Conservation (phyloP, 1,140 invertebrate species). For the Leucophenga varia region DNA sequence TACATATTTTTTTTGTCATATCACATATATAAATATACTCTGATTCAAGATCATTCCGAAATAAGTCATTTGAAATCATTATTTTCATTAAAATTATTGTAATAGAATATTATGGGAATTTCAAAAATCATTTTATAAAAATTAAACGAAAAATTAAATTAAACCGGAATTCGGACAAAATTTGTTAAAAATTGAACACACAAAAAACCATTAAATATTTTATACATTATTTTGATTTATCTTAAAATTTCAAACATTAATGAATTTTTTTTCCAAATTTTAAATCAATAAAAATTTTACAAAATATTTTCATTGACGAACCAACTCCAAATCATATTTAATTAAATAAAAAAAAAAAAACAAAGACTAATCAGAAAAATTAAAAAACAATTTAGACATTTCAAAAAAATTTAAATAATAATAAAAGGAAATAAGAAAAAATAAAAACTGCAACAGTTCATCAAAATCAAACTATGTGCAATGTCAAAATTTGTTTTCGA, state of each 20-base stretch:
- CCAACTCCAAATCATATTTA: constrained; percentile 3
- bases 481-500: constrained; percentile 97
- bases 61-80: no score
- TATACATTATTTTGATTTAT: no score
- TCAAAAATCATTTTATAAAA: no score
- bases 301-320: neutral
- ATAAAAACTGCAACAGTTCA: constrained; percentile 14
- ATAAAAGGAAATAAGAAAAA: constrained; percentile 1
- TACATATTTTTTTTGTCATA: no score
- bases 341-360: constrained; percentile 10
- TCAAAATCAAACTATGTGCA: constrained; percentile 59
- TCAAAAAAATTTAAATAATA: neutral
- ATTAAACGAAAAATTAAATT: no score
- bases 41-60: no score
- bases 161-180: constrained; percentile 39
- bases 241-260: no score
- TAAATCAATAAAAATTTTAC: neutral
- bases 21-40: no score
- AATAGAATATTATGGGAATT: no score
- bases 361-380: constrained; percentile 5
- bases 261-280: no score
- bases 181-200: constrained; percentile 33
- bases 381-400: constrained; percentile 4
- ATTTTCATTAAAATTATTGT: no score
- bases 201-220: neutral